Evolutionary conservation across 1,140 invertebrate genomes (phyloP), one percentile per base, ranked within the genome.

Genomic region (Zaprionus gabonicus): DNA sequence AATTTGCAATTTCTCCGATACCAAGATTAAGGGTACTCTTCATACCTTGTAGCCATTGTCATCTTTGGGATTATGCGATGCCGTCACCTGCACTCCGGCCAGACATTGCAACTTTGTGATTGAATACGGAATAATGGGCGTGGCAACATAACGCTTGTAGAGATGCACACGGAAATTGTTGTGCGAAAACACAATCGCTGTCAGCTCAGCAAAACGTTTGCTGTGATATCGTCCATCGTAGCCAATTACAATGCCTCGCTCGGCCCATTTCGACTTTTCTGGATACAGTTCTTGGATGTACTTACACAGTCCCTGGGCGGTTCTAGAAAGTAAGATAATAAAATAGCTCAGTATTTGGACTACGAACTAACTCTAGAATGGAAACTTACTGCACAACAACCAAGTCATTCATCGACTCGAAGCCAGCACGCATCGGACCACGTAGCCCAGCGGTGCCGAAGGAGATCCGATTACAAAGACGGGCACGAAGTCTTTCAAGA

Each of bases 61-160:
- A 59, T 99, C 96, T 93, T 99, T 99, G 0, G 99, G 99, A 94
- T 99, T 99, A 83, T 99, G 99, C 0, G 98, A 99, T 0, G 99
- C 99, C 15, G 99, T 99, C 0, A 99, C 95, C 98, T 99, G 98
- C 7, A 99, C 95, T 5, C 98, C 98, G 59, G 95, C 96, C 4
- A 95, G 95, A 65, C 96, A 96, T 28, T 95, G 95, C 34, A 95
- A 95, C 71, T 95, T 93, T 13, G 93, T 92, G 4, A 98, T 96
- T 3, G 95, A 94, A 93, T 96, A 99, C 0, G 99, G 96, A 49
- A 99, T 96, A 91, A 99, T 97, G 2, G 99, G 99, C 2, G 99
- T 99, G 12, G 98, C 98, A 82, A 96, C 97, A 4, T 98, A 94
- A 49, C 94, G 93, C 2, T 96, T 96, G 92, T 96, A 99, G 6